Conservation (phyloP, 2,888 invertebrate genomes). For the Halictus ligatus region DNA sequence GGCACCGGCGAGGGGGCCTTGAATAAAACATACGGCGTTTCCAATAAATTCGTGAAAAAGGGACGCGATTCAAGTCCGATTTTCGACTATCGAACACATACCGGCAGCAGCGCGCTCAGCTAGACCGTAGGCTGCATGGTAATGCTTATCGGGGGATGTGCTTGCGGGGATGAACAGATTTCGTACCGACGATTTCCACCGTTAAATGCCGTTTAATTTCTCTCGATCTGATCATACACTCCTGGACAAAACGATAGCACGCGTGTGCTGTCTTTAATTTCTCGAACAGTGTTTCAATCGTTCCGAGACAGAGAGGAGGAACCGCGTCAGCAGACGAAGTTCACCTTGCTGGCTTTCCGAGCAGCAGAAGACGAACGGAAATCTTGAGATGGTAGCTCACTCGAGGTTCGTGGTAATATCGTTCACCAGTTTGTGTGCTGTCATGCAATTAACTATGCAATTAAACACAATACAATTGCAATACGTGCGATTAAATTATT, state of each 20-base stretch:
- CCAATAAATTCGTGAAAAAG: slow-evolving; percentile 60
- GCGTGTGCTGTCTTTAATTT: not conserved
- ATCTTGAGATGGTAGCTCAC: no score
- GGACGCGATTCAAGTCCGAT: slow-evolving; percentile 51
- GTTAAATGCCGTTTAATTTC: not conserved
- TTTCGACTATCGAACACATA: slow-evolving; percentile 42
- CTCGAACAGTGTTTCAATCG: not conserved
- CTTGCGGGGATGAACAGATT: slow-evolving; percentile 1
- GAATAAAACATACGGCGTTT: slow-evolving; percentile 67
- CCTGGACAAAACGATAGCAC: not conserved
- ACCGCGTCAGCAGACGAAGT: not conserved
- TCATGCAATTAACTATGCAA: no score
- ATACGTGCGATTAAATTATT: no score
- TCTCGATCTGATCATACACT: not conserved
- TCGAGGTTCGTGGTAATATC: no score
- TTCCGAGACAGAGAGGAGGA: not conserved
- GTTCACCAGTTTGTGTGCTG: no score
- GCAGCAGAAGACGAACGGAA: no score
- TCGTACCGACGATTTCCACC: not conserved
- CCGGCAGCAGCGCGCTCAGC: slow-evolving; percentile 6
- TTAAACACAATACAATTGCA: no score
- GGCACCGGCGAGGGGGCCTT: slow-evolving; percentile 7
- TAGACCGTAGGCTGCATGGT: not conserved
- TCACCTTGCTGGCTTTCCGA: not conserved
- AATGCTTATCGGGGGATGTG: slow-evolving; percentile 21